Percentiles rank a stretch among this genome's conserved stretches.
phyloP scores from a whole-genome alignment of 2,113 vertebrate genomes.

The Perca fluviatilis region DNA sequence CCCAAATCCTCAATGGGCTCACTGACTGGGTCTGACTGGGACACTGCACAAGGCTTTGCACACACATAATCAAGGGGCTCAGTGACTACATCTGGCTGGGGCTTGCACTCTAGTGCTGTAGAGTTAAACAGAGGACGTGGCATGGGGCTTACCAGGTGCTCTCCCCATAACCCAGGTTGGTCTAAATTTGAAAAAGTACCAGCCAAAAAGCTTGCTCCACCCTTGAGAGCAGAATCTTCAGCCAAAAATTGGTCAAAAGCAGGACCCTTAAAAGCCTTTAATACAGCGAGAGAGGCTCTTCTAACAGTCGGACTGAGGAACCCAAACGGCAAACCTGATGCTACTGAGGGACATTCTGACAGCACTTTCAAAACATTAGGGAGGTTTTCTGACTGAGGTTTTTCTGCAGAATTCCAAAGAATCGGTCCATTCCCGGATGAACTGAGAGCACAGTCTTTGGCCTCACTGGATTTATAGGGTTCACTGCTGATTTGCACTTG shows the following conservation, averaged over 20 bases:
- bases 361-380: conserved; percentile 54
- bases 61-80: background rate
- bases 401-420: conserved; percentile 22
- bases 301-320: conserved; percentile 64
- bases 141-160: conserved; percentile 76
- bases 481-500: background rate
- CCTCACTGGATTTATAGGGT: conserved; percentile 8
- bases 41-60: too few relatives aligned
- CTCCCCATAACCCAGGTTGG: conserved; percentile 53
- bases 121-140: conserved; percentile 81
- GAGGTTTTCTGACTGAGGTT: conserved; percentile 15
- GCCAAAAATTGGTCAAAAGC: conserved; percentile 6
- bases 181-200: background rate
- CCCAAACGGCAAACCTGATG: conserved; percentile 52
- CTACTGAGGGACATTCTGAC: conserved; percentile 50
- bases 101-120: conserved; percentile 63
- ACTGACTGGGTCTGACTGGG: background rate
- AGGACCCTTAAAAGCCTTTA: background rate
- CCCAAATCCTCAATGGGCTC: conserved; percentile 7
- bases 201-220: conserved; percentile 24
- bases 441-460: conserved; percentile 60
- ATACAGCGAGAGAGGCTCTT: conserved; percentile 48
- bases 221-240: conserved; percentile 39
- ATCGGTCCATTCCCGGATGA: conserved; percentile 38
- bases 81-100: background rate